Conservation (phyloP, 1,140 invertebrate genomes). For the Pachyrhynchus sulphureomaculatus region DNA sequence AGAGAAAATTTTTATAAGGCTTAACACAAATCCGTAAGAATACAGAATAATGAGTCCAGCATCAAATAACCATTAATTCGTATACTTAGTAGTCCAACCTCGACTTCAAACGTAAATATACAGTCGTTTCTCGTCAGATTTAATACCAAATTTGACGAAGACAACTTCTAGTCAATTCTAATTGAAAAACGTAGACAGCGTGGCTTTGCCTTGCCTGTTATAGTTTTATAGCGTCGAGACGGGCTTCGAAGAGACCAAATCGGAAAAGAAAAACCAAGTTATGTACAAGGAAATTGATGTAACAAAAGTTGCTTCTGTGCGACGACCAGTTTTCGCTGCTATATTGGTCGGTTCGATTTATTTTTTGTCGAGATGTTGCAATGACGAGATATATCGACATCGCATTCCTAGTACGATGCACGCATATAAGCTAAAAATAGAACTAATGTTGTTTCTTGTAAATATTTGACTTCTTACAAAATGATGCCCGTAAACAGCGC, state of each 20-base stretch:
- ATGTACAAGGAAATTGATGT: slow-evolving; percentile 46
- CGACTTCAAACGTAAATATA: slow-evolving; percentile 45
- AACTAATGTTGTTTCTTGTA: slow-evolving; percentile 22
- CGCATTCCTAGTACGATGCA: slow-evolving; percentile 27
- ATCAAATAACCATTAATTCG: slow-evolving; percentile 50
- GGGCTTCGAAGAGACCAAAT: slow-evolving; percentile 41
- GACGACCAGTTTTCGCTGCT: slow-evolving; percentile 6
- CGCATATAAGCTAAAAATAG: slow-evolving; percentile 33
- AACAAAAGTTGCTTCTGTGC: slow-evolving; percentile 24
- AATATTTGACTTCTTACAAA: slow-evolving; percentile 19
- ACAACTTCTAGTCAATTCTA: slow-evolving; percentile 47
- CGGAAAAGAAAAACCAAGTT: slow-evolving; percentile 47
- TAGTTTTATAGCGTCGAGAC: slow-evolving; percentile 49
- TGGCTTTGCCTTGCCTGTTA: slow-evolving; percentile 52
- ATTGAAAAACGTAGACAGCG: slow-evolving; percentile 52
- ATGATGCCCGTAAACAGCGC: not conserved
- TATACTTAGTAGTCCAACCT: slow-evolving; percentile 49
- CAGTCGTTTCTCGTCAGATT: slow-evolving; percentile 46
- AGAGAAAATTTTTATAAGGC: slow-evolving; percentile 28
- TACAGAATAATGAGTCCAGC: slow-evolving; percentile 27
- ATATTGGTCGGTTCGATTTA: slow-evolving; percentile 27
- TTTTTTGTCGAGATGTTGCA: slow-evolving; percentile 29
- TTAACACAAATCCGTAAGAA: slow-evolving; percentile 22
- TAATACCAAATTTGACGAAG: slow-evolving; percentile 52
- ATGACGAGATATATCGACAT: slow-evolving; percentile 29